These are phyloP conservation scores for Apodemus speciosus DNA, from an alignment of 2,113 vertebrate genomes.

Conservation along the genomic window DNA sequence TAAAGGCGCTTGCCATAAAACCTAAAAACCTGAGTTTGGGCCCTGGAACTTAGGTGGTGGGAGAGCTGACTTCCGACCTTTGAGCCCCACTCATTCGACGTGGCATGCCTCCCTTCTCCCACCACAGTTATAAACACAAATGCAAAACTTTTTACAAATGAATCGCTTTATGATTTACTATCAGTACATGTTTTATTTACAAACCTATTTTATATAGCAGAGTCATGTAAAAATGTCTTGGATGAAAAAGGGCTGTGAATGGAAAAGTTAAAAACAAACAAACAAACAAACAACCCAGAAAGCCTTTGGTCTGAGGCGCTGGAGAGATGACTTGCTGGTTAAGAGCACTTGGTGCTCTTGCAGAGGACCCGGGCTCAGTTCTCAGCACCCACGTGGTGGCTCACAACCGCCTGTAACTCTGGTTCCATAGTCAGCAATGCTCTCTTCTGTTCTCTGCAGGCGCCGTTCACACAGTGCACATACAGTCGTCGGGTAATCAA, in stretches of 20 bases:
- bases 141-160: not conserved
- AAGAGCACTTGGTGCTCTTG: not conserved
- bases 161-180: not conserved
- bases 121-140: not conserved
- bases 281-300: fast-evolving
- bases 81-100: too few relatives aligned
- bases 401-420: not conserved
- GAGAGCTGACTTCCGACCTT: too few relatives aligned
- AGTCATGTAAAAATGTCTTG: not conserved
- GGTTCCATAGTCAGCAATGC: not conserved
- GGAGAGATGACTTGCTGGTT: not conserved
- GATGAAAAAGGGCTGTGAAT: not conserved
- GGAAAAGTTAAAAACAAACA: not conserved
- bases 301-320: not conserved
- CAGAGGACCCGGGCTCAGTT: not conserved
- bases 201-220: not conserved
- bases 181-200: too few relatives aligned
- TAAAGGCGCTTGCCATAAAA: not conserved
- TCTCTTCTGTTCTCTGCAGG: too few relatives aligned
- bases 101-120: not conserved
- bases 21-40: not conserved
- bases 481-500: too few relatives aligned
- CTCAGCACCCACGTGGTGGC: not conserved
- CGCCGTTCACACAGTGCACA: not conserved
- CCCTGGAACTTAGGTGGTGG: not conserved